Evolutionary conservation across 1,140 invertebrate genomes (phyloP), one percentile per base, ranked within the genome.

Genomic region (Oedothorax gibbosus): DNA sequence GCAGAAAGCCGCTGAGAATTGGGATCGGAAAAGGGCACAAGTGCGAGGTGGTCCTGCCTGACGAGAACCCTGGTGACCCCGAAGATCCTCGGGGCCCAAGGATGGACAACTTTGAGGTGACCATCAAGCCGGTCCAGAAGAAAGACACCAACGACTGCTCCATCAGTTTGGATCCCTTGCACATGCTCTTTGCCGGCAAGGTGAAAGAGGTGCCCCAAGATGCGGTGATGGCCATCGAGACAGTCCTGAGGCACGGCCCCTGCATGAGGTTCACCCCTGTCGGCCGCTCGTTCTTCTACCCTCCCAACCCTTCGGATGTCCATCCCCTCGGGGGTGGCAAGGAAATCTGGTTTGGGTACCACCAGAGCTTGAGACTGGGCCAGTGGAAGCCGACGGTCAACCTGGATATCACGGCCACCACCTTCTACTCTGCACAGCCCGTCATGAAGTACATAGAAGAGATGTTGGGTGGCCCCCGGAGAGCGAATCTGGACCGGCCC

Each of bases 301-400:
- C 71, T 8, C 79, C 86, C 12, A 12, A 10, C 5, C n/a, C 62
- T 3, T 49, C 60, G 11, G 54, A 69, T 20, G 18, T 53, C 3
- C 57, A 73, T 7, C 68, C 85, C n/a, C 60, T 87, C 14, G 78
- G 77, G 8, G 86, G 75, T 5, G 83, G 86, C 21, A 49, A 54
- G 53, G 81, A 87, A 54, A 81, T 87, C 2, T 87, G 87, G 87
- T 87, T 86, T 66, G 87, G 87, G 15, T 85, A 85, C 53, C 75
- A 87, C 72, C 83, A 80, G 14, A 86, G 73, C 54, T 49, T 87
- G 51, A 60, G 73, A 50, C 14, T 87, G 2, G 86, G 87, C 20
- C 60, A 86, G 14, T 87, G 77, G 84, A 85, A 76, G 72, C 86
- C 87, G 0, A 76, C 86, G 66, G 71, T 87, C 0, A 87, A 87